These are phyloP conservation scores for Drosophila equinoxialis DNA, from an alignment of 1,140 invertebrate species.

Conservation along the genomic window DNA sequence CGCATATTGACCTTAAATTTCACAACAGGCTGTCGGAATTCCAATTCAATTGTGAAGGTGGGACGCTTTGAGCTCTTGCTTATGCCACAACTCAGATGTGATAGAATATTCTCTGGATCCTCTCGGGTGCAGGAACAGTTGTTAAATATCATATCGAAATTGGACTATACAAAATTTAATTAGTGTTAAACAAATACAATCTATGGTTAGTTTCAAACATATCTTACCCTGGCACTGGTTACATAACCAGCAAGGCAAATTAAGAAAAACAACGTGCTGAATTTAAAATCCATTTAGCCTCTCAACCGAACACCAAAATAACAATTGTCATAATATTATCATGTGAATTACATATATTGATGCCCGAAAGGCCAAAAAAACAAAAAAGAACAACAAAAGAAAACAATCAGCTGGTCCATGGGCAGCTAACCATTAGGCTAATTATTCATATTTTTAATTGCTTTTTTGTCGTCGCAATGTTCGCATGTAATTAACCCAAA, in stretches of 20 bases:
- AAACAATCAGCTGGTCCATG: background rate
- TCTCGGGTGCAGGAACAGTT: constrained; percentile 45
- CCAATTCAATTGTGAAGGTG: constrained; percentile 46
- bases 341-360: constrained; percentile 19
- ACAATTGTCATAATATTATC: constrained; percentile 32
- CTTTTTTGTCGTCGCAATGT: background rate
- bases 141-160: constrained; percentile 52
- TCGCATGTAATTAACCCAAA: background rate
- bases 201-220: background rate
- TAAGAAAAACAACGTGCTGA: constrained; percentile 20
- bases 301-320: constrained; percentile 1
- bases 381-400: background rate
- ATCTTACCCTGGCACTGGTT: constrained; percentile 24
- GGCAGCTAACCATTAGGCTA: constrained; percentile 21
- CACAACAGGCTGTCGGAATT: constrained; percentile 46
- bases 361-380: background rate
- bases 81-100: constrained; percentile 35
- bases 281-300: constrained; percentile 27
- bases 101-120: constrained; percentile 46
- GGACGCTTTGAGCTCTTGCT: constrained; percentile 49
- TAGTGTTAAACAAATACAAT: background rate
- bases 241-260: constrained; percentile 10
- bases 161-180: constrained; percentile 19
- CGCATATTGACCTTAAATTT: constrained; percentile 52
- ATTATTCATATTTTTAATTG: constrained; percentile 41